phyloP scores from a whole-genome alignment of 2,888 invertebrate species.

The Ecliptopera silaceata region DNA sequence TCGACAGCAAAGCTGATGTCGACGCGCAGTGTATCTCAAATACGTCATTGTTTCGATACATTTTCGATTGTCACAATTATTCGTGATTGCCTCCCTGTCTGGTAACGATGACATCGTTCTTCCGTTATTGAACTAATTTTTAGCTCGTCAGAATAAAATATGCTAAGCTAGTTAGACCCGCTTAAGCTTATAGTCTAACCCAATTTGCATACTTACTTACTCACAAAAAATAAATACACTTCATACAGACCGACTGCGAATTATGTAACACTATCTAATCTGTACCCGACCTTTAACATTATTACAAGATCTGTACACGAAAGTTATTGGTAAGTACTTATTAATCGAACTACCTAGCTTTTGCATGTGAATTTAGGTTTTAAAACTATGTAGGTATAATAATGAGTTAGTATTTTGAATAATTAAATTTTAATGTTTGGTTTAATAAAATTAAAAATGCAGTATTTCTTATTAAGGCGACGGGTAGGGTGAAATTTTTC shows the following conservation, averaged over 20 bases:
- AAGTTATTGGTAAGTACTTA: conserved; percentile 2
- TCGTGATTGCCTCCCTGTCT: too few species aligned
- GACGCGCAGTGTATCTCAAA: too few species aligned
- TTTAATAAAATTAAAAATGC: too few species aligned
- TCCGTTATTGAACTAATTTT: too few species aligned
- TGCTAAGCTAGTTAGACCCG: neutral
- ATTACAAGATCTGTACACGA: conserved; percentile 32
- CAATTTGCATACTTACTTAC: neutral
- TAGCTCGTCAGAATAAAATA: too few species aligned
- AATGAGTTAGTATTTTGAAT: neutral
- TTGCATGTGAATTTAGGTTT: neutral
- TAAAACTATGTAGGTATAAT: neutral
- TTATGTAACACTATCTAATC: conserved; percentile 61
- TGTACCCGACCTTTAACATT: conserved; percentile 63
- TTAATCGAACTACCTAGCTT: neutral
- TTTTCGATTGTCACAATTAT: too few species aligned
- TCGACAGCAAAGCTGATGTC: too few species aligned
- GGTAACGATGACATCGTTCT: too few species aligned
- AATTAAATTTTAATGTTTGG: too few species aligned
- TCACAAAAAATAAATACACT: conserved; percentile 1
- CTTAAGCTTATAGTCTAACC: conserved; percentile 1
- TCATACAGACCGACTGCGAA: conserved; percentile 41
- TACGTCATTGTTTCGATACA: too few species aligned
- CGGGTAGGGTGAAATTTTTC: too few species aligned
- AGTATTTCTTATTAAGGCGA: too few species aligned